These are phyloP conservation scores for Strix uralensis DNA, from an alignment of 2,113 vertebrate genomes.

Conservation along the genomic window DNA sequence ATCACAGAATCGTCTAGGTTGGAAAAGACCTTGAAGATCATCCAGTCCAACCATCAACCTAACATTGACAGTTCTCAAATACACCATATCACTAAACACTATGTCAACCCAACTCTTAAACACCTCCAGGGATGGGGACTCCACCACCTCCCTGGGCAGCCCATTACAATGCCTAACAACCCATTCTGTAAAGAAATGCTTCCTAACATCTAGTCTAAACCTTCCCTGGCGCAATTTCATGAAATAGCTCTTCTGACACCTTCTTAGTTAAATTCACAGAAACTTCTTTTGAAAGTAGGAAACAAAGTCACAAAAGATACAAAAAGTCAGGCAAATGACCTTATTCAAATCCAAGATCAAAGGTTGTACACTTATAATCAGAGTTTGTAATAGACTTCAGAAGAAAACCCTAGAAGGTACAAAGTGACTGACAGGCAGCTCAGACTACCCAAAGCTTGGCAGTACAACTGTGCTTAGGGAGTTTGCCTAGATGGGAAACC, in stretches of 20 bases:
- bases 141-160: too few species aligned
- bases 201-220: too few species aligned
- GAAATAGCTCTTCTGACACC: background rate
- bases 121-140: too few species aligned
- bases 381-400: background rate
- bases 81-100: too few species aligned
- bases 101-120: too few species aligned
- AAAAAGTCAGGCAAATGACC: background rate
- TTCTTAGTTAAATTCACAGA: background rate
- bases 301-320: background rate
- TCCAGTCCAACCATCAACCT: too few species aligned
- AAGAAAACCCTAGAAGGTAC: background rate
- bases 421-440: background rate
- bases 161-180: too few species aligned
- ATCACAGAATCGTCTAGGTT: too few species aligned
- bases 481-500: background rate
- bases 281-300: background rate
- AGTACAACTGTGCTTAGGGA: background rate
- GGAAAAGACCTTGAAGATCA: too few species aligned
- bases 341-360: rapidly evolving
- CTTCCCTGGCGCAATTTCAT: background rate
- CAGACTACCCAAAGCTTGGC: background rate
- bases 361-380: background rate
- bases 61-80: too few species aligned
- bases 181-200: too few species aligned